phyloP scores from a whole-genome alignment of 2,888 invertebrate genomes.

The Byasa hedistus region DNA sequence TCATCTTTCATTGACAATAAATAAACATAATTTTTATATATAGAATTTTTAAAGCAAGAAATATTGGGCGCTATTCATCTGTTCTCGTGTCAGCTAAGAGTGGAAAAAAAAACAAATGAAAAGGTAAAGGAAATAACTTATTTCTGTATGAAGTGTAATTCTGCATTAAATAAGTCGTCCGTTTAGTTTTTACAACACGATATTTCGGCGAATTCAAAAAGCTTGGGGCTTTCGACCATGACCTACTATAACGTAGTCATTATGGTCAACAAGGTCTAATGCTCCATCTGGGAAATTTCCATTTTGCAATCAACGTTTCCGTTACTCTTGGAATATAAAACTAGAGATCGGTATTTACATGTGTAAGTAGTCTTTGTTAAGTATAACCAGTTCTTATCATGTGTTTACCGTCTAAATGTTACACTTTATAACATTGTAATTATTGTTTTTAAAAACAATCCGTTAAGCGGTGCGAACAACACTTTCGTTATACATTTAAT shows the following conservation, averaged over 20 bases:
- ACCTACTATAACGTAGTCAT: slow-evolving; percentile 2
- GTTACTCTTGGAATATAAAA: background rate
- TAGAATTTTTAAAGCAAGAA: no score
- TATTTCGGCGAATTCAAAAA: background rate
- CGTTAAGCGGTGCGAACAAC: background rate
- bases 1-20: no score
- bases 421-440: background rate
- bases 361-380: background rate
- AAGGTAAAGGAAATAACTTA: no score
- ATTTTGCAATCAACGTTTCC: slow-evolving; percentile 1
- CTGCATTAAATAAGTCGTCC: background rate
- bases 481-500: background rate
- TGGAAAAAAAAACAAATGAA: no score
- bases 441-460: background rate
- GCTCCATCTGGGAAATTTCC: slow-evolving; percentile 13
- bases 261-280: slow-evolving; percentile 9
- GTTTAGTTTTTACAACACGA: background rate
- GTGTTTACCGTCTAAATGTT: background rate
- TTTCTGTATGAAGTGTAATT: no score
- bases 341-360: background rate
- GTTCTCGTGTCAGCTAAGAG: no score
- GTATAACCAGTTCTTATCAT: background rate
- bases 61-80: no score
- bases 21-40: no score
- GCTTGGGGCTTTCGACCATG: background rate